Conservation (phyloP, 2,797 vertebrate species). For the Chelmon rostratus region DNA sequence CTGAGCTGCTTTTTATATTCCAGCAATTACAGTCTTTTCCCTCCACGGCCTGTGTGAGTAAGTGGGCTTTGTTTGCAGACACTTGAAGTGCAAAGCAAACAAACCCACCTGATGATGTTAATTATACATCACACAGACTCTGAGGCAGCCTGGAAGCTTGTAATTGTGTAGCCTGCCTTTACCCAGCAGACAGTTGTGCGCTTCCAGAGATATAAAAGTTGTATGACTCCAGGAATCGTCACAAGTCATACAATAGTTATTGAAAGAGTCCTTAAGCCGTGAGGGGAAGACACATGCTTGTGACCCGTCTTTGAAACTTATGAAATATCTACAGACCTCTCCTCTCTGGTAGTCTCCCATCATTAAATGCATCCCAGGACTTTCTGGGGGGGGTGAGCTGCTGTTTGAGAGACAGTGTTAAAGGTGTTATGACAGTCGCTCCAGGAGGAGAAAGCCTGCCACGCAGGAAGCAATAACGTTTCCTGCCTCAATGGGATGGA, state of each 20-base stretch:
- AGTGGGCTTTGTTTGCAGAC: constrained; percentile 46
- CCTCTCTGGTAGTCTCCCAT: constrained; percentile 4
- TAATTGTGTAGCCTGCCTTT: constrained; percentile 35
- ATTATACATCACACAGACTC: constrained; percentile 65
- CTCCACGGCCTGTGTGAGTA: neutral
- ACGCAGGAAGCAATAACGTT: constrained; percentile 25
- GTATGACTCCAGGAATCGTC: constrained; percentile 19
- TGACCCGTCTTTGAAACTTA: constrained; percentile 28
- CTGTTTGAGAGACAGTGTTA: constrained; percentile 44
- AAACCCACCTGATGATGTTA: constrained; percentile 55
- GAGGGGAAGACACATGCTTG: neutral
- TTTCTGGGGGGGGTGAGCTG: constrained; percentile 1
- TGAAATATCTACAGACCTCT: constrained; percentile 32
- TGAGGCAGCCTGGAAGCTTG: constrained; percentile 37
- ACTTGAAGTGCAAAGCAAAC: constrained; percentile 40
- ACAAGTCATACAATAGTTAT: constrained; percentile 8
- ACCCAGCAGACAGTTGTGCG: constrained; percentile 33
- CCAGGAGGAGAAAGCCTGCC: constrained; percentile 39
- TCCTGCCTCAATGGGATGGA: neutral
- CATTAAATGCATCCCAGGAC: constrained; percentile 12
- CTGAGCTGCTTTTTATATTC: constrained; percentile 11
- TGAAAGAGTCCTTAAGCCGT: constrained; percentile 15
- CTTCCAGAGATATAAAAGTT: constrained; percentile 43
- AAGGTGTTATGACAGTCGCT: constrained; percentile 61
- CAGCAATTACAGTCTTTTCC: constrained; percentile 25